These are phyloP conservation scores for Diploscapter pachys DNA, from an alignment of 1,140 invertebrate genomes.

Conservation along the genomic window DNA sequence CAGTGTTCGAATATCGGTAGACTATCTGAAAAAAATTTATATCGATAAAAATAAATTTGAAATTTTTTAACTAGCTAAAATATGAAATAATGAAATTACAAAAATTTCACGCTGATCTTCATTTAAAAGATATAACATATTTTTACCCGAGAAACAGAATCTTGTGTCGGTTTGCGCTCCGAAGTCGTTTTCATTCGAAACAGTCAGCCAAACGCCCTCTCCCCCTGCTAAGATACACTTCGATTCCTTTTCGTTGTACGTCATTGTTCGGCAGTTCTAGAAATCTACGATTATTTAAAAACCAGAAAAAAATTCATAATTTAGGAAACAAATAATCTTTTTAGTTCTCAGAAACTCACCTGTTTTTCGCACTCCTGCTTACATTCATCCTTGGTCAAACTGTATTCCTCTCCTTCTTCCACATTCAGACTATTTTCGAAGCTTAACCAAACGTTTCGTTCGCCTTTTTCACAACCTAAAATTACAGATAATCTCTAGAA, in stretches of 20 bases:
- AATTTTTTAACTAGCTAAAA: constrained; percentile 5
- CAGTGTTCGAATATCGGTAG: constrained; percentile 32
- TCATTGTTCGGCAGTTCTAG: constrained; percentile 29
- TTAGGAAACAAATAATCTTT: too few relatives aligned
- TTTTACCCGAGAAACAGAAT: constrained; percentile 26
- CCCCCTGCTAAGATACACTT: constrained; percentile 21
- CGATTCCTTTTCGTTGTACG: constrained; percentile 36
- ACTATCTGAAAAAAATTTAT: constrained; percentile 7
- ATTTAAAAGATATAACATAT: too few relatives aligned
- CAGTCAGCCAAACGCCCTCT: constrained; percentile 30
- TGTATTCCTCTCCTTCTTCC: constrained; percentile 2
- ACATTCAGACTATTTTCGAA: constrained; percentile 30
- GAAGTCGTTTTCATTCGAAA: constrained; percentile 24
- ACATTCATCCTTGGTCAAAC: constrained; percentile 15
- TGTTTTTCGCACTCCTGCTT: constrained; percentile 17
- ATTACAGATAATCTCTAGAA: not conserved
- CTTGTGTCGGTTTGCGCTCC: constrained; percentile 23
- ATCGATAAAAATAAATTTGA: not conserved
- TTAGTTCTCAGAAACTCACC: constrained; percentile 2
- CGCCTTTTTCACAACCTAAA: constrained; percentile 27
- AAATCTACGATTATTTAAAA: not conserved
- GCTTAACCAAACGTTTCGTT: constrained; percentile 19
- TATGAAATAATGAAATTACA: constrained; percentile 14
- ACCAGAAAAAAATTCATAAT: constrained; percentile 5
- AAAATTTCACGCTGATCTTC: too few relatives aligned